Evolutionary conservation across 2,113 vertebrate species (phyloP), one percentile per base, ranked within the genome.

Genomic region (Solenodon paradoxus): DNA sequence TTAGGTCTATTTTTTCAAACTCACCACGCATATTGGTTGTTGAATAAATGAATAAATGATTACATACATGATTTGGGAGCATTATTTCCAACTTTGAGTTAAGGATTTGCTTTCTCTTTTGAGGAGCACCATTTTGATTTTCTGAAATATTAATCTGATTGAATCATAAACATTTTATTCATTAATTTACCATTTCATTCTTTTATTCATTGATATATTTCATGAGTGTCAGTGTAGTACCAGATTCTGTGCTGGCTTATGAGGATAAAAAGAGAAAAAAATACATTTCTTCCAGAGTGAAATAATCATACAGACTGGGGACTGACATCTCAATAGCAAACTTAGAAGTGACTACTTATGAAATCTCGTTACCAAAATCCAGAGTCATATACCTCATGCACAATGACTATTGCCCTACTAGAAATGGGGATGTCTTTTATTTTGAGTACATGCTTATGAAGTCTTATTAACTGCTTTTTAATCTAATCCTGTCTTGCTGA

Each of bases 401-500:
- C 26, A 90, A 40, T 79, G 57, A 88, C 5, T 47, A 74, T 88
- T 38, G 11, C 22, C 40, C 35, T 64, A n/a, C 20, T 83, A 75
- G 90, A 90, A 92, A 55, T 45, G 17, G 6, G 20, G 3, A 9
- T 72, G 9, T 55, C 15, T 90, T 95, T 90, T 92, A 84, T 93
- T 92, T 87, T 64, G 63, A 32, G 68, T 59, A 92, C 35, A 80
- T 66, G 30, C 64, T 63, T 30, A 64, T 78, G n/a, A 90, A 95
- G 30, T 47, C 28, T 85, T 88, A 47, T 61, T 79, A 93, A 92
- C 35, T 78, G 24, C 19, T 64, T 82, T 88, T 84, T 83, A 86
- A 95, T 87, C 4, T 90, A 87, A 93, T 80, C 40, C 78, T 96
- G 22, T 83, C 12, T 92, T 97, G 6, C 32, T 57, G 92, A 80